Percentiles rank a stretch among this genome's conserved stretches.
Evolutionary conservation across 1,140 invertebrate species (phyloP).

Genomic region (Globodera ellingtonae): DNA sequence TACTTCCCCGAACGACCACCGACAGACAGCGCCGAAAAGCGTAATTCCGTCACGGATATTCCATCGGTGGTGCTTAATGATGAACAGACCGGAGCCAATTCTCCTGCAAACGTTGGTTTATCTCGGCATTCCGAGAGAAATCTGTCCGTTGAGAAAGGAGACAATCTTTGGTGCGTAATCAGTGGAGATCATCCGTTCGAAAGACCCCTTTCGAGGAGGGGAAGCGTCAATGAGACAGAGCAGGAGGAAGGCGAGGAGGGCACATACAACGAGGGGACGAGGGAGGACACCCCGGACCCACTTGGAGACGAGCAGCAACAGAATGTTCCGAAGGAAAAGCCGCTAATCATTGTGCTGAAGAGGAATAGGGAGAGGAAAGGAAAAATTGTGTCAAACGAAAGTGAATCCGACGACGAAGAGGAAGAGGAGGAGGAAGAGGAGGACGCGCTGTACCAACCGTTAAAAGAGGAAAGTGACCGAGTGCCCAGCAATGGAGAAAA

Average conservation of each 20-base stretch:
- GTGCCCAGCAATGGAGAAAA: not conserved
- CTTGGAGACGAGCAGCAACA: slow-evolving; percentile 42
- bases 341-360: slow-evolving; percentile 9
- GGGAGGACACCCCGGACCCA: slow-evolving; percentile 50
- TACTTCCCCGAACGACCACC: slow-evolving; percentile 24
- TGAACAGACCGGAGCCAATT: not conserved
- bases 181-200: slow-evolving; percentile 40
- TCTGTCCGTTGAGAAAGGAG: not conserved
- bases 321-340: slow-evolving; percentile 12
- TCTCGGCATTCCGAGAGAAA: slow-evolving; percentile 1
- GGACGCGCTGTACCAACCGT: not conserved
- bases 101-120: not conserved
- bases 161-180: slow-evolving; percentile 16
- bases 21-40: slow-evolving; percentile 26
- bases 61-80: slow-evolving; percentile 26
- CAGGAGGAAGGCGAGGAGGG: slow-evolving; percentile 50
- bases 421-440: slow-evolving; percentile 22
- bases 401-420: slow-evolving; percentile 11
- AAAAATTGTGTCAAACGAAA: slow-evolving; percentile 36
- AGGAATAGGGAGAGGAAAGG: slow-evolving; percentile 2
- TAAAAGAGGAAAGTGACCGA: slow-evolving; percentile 23
- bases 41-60: slow-evolving; percentile 19
- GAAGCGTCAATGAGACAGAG: slow-evolving; percentile 47
- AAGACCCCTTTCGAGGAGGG: slow-evolving; percentile 46
- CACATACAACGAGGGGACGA: slow-evolving; percentile 27